These are phyloP conservation scores for Nansenia antarctica DNA, from an alignment of 2,113 vertebrate species.

Conservation along the genomic window DNA sequence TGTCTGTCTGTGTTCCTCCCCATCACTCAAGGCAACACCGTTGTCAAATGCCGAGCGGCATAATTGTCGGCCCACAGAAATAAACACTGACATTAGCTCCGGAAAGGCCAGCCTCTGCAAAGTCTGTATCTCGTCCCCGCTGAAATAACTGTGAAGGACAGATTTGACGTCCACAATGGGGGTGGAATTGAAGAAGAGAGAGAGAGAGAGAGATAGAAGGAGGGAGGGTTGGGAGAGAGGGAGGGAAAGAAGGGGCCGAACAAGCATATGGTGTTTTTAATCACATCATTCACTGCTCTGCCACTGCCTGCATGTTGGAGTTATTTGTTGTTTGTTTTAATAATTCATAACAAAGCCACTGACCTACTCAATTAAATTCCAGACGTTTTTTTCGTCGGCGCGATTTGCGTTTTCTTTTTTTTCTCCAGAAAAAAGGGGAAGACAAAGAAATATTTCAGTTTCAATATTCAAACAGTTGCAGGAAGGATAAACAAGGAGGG, in stretches of 20 bases:
- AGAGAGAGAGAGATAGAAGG: neutral
- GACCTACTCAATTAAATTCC: conserved; percentile 75
- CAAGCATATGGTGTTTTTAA: conserved; percentile 41
- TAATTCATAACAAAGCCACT: conserved; percentile 64
- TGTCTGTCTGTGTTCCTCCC: conserved; percentile 25
- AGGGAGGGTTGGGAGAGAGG: neutral
- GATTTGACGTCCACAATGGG: conserved; percentile 49
- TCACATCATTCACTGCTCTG: conserved; percentile 31
- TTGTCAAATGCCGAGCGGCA: conserved; percentile 38
- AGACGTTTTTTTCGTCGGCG: conserved; percentile 32
- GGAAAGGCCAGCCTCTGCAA: conserved; percentile 47
- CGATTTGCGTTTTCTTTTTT: conserved; percentile 32
- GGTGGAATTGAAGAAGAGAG: conserved; percentile 7
- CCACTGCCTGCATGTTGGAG: conserved; percentile 25
- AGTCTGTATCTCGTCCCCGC: conserved; percentile 50
- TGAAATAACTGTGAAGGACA: conserved; percentile 58
- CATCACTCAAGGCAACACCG: conserved; percentile 51
- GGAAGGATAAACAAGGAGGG: conserved; percentile 59
- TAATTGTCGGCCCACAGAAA: conserved; percentile 57
- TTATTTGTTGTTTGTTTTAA: conserved; percentile 65
- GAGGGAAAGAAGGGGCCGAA: conserved; percentile 7
- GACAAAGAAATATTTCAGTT: conserved; percentile 64
- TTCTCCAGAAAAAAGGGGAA: conserved; percentile 34
- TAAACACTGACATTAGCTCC: conserved; percentile 61
- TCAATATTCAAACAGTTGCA: conserved; percentile 63